A percentile compares a stretch with the other conserved stretches of the same genome.
phyloP scores from a whole-genome alignment of 2,113 vertebrate genomes.

The Oxyura jamaicensis region DNA sequence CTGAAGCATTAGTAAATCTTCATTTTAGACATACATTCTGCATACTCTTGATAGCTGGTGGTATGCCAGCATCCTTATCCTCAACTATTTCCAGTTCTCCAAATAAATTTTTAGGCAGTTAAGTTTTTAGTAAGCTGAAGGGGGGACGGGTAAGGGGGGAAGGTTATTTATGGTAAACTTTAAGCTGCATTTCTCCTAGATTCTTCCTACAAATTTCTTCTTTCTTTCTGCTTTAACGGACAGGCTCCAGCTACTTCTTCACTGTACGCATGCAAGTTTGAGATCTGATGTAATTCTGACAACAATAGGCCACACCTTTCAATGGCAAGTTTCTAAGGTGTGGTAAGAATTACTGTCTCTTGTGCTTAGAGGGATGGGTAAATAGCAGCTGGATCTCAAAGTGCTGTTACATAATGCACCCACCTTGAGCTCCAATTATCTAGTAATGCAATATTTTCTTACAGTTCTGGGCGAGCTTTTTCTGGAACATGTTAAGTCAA shows the following conservation, averaged over 20 bases:
- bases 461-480: neutral
- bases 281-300: slow-evolving; percentile 40
- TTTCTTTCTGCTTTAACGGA: neutral
- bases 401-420: neutral
- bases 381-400: neutral
- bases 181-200: neutral
- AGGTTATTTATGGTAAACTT: neutral
- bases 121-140: neutral
- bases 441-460: neutral
- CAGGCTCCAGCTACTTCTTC: slow-evolving; percentile 22
- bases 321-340: neutral
- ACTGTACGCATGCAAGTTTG: neutral
- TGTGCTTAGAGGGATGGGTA: neutral
- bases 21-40: neutral
- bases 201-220: neutral
- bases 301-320: slow-evolving; percentile 54
- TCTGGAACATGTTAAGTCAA: neutral
- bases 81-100: neutral
- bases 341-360: neutral
- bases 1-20: neutral
- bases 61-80: neutral
- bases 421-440: neutral
- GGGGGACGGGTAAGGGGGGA: neutral
- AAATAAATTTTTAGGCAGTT: neutral
- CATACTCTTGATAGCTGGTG: neutral